A percentile compares a stretch with the other conserved stretches of the same genome.
Evolutionary conservation across 2,113 vertebrate species (phyloP).

Genomic region (Puntigrus tetrazona): DNA sequence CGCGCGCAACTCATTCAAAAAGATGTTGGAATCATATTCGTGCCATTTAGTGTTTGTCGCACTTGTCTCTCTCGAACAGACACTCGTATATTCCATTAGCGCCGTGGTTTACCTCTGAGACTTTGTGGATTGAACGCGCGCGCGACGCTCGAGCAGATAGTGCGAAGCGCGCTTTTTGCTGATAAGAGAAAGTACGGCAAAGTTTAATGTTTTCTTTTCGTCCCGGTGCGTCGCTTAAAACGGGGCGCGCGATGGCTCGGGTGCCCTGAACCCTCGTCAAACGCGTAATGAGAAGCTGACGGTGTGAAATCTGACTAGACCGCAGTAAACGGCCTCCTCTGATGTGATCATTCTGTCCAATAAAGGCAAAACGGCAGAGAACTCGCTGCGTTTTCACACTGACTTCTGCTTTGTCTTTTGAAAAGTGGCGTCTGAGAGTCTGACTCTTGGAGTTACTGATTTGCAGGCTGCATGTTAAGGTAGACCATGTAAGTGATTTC

Average conservation of each 20-base stretch:
- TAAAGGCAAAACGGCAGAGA: conserved; percentile 72
- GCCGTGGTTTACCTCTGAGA: conserved; percentile 31
- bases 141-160: background rate
- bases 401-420: conserved; percentile 84
- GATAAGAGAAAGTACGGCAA: conserved; percentile 3
- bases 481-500: conserved; percentile 96
- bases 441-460: conserved; percentile 95
- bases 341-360: conserved; percentile 71
- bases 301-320: conserved; percentile 76
- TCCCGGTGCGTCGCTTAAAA: conserved; percentile 1
- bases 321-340: conserved; percentile 72
- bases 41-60: background rate
- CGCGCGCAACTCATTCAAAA: conserved; percentile 75
- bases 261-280: conserved; percentile 42
- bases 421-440: conserved; percentile 97
- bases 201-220: background rate
- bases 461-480: conserved; percentile 95
- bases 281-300: conserved; percentile 46
- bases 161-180: background rate
- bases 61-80: background rate
- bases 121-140: conserved; percentile 2
- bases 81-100: conserved; percentile 22
- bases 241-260: conserved; percentile 32
- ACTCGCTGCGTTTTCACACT: conserved; percentile 76
- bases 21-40: conserved; percentile 58